These are phyloP conservation scores for Ganaspis sp. DNA, from an alignment of 1,140 invertebrate species.

Conservation along the genomic window DNA sequence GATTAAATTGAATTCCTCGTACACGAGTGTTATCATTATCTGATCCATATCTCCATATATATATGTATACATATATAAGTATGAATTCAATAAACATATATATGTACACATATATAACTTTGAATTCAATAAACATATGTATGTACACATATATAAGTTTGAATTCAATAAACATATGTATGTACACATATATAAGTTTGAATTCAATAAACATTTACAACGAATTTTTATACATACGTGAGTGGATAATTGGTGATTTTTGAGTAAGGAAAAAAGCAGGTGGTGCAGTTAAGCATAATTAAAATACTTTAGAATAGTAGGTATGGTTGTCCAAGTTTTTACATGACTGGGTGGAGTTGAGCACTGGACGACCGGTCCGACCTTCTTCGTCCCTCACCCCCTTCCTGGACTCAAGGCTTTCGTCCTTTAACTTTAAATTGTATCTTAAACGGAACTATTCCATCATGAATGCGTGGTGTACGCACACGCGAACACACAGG, in stretches of 20 bases:
- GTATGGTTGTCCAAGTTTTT: conserved; percentile 10
- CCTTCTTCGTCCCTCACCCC: conserved; percentile 32
- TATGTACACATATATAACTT: too few relatives aligned
- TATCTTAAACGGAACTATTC: conserved; percentile 54
- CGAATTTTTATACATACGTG: not conserved
- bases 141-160: too few relatives aligned
- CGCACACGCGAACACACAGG: conserved; percentile 34
- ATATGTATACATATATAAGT: too few relatives aligned
- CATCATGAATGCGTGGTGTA: conserved; percentile 50
- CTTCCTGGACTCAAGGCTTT: not conserved
- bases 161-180: conserved; percentile 2
- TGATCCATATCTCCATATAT: too few relatives aligned
- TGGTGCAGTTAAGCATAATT: conserved; percentile 1
- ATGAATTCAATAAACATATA: not conserved
- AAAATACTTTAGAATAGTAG: conserved; percentile 13
- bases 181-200: not conserved
- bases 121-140: not conserved
- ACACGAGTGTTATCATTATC: too few relatives aligned
- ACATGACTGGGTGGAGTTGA: conserved; percentile 24
- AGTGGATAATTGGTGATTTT: not conserved
- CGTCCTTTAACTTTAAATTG: conserved; percentile 52
- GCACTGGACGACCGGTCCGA: not conserved
- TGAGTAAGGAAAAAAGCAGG: not conserved
- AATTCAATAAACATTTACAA: conserved; percentile 5
- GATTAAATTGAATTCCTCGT: too few relatives aligned